phyloP scores from a whole-genome alignment of 1,140 invertebrate genomes.

The Chrysomallon squamiferum region DNA sequence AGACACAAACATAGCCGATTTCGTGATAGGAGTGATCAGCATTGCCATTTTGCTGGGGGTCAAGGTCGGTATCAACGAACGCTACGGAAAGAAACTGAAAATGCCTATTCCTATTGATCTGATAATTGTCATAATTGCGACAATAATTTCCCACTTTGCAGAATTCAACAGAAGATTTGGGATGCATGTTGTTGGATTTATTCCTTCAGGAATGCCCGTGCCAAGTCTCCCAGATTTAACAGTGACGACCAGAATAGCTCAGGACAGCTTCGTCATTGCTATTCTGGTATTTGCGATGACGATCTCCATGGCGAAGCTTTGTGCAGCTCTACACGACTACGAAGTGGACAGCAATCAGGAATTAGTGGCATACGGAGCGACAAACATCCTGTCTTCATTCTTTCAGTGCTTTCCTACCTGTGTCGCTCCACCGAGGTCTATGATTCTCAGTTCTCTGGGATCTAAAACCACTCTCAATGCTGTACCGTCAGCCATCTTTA shows the following conservation, averaged over 20 bases:
- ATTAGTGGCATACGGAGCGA: conserved; percentile 65
- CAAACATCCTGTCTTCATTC: conserved; percentile 63
- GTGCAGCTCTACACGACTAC: conserved; percentile 55
- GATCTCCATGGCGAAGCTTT: conserved; percentile 48
- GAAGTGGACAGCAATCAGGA: conserved; percentile 64
- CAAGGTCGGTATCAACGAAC: conserved; percentile 81
- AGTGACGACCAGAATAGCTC: conserved; percentile 6
- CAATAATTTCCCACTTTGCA: conserved; percentile 17
- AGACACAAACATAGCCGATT: conserved; percentile 41
- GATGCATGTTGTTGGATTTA: conserved; percentile 60
- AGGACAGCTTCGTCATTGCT: conserved; percentile 13
- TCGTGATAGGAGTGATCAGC: conserved; percentile 74
- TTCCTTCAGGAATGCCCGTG: conserved; percentile 59
- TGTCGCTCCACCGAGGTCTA: conserved; percentile 82
- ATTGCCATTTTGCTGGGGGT: conserved; percentile 76
- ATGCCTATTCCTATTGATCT: conserved; percentile 84
- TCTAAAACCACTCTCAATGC: conserved; percentile 42
- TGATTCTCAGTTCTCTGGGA: conserved; percentile 58
- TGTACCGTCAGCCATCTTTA: conserved; percentile 59
- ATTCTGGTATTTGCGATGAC: conserved; percentile 17
- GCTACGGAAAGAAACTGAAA: conserved; percentile 71
- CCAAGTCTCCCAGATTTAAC: conserved; percentile 25
- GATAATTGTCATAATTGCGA: conserved; percentile 15
- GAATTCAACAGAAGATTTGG: conserved; percentile 39
- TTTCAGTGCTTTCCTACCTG: conserved; percentile 70